These are phyloP conservation scores for Dicrurus megarhynchus DNA, from an alignment of 2,113 vertebrate genomes.

Conservation along the genomic window DNA sequence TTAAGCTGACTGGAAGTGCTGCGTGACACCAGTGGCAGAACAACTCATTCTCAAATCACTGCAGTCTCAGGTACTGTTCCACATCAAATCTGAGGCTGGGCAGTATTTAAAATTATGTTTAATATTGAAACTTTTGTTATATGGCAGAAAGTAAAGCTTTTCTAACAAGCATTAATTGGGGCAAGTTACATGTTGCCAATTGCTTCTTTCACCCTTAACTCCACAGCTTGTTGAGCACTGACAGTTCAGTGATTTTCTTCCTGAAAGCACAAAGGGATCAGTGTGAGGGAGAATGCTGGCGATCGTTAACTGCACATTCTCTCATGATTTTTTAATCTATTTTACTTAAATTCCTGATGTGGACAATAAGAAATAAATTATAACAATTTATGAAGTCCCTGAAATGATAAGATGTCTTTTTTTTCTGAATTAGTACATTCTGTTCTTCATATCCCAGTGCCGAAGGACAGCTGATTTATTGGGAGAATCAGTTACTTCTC, in stretches of 20 bases:
- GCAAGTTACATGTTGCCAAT: neutral
- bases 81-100: neutral
- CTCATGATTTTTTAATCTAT: neutral
- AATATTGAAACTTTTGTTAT: neutral
- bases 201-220: neutral
- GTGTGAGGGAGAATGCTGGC: neutral
- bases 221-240: neutral
- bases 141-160: neutral
- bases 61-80: neutral
- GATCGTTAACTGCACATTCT: neutral
- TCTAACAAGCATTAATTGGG: neutral
- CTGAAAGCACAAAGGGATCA: neutral
- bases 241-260: neutral
- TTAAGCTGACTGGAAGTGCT: neutral
- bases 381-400: neutral
- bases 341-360: neutral
- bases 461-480: conserved; percentile 4
- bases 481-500: neutral
- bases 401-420: neutral
- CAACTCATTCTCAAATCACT: neutral
- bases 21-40: neutral
- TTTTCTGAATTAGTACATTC: neutral
- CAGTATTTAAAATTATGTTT: neutral
- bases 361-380: conserved; percentile 19
- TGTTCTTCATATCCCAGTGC: neutral